Base-by-base conservation (phyloP, 1,140 invertebrate genomes). In the Pararge aegeria region DNA sequence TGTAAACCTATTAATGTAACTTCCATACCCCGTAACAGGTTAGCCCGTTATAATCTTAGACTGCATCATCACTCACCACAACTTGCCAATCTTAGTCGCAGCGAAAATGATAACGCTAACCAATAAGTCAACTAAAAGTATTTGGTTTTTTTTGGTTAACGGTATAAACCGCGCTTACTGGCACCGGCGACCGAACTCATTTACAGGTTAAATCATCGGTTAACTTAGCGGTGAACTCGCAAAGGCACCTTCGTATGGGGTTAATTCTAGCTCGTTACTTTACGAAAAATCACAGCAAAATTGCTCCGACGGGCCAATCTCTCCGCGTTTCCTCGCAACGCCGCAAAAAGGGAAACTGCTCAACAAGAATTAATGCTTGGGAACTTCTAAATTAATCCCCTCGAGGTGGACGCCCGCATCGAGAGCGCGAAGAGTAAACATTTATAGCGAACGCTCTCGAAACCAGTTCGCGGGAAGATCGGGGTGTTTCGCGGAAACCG, bases 331-430 rank as follows among this genome's bases (percentile, higher is more conserved):
- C 51, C 27, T 58, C 42, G 34, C 49, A 40, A 24, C 19, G 66
- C 73, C 73, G 71, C 82, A 80, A 85, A 83, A 80, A 78, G 79
- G 80, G 76, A 80, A 79, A 78, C 70, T 70, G 72, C 58, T 46
- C 42, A 46, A 46, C 51, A 58, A 62, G 68, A 75, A 84, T 79
- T 79, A 87, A 80, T 71, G 73, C 69, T 76, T 60, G 73, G 75
- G 69, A 82, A 83, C 64, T 85, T 84, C 76, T 62, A 81, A 89
- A 87, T 87, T 79, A 84, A 84, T 84, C 83, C 80, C 77, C 78
- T 85, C 61, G 81, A 88, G 80, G 73, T 79, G 80, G 76, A 70
- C 73, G 65, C 70, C 70, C 70, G 72, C 65, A 72, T 74, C 55
- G 71, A 70, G 61, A 74, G 74, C 70, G 78, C 70, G 67, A 71